phyloP scores from a whole-genome alignment of 1,140 invertebrate genomes.

The Bombus polaris region DNA sequence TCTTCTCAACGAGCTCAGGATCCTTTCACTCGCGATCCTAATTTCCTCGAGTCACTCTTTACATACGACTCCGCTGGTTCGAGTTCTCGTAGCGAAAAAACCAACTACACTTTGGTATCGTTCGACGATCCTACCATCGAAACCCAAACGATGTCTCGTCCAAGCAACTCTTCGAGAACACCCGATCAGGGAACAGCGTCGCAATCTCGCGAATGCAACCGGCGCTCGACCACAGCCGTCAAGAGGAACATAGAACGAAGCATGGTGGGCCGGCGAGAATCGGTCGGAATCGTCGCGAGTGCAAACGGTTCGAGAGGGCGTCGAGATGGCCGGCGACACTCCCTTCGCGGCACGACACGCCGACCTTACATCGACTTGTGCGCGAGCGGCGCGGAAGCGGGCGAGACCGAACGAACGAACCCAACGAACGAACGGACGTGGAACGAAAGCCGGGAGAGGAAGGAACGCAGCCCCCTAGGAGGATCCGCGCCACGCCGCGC shows the following conservation, averaged over 20 bases:
- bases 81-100: too few species aligned
- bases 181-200: slow-evolving; percentile 36
- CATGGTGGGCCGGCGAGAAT: slow-evolving; percentile 23
- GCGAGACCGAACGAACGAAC: slow-evolving; percentile 69
- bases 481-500: slow-evolving; percentile 57
- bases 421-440: slow-evolving; percentile 70
- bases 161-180: not conserved
- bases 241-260: not conserved
- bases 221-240: not conserved
- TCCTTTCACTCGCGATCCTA: slow-evolving; percentile 2
- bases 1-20: not conserved
- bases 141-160: not conserved
- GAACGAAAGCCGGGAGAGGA: slow-evolving; percentile 69
- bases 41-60: not conserved
- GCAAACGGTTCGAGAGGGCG: slow-evolving; percentile 52
- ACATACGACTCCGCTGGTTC: too few species aligned
- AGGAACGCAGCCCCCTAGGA: slow-evolving; percentile 62
- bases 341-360: slow-evolving; percentile 66
- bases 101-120: not conserved
- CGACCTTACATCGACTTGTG: slow-evolving; percentile 76
- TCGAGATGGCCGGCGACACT: slow-evolving; percentile 68
- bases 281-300: slow-evolving; percentile 32
- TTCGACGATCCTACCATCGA: not conserved
- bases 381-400: slow-evolving; percentile 75
- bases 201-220: not conserved